Evolutionary conservation across 2,888 invertebrate species (phyloP).

Genomic region (Mythimna ferrago): DNA sequence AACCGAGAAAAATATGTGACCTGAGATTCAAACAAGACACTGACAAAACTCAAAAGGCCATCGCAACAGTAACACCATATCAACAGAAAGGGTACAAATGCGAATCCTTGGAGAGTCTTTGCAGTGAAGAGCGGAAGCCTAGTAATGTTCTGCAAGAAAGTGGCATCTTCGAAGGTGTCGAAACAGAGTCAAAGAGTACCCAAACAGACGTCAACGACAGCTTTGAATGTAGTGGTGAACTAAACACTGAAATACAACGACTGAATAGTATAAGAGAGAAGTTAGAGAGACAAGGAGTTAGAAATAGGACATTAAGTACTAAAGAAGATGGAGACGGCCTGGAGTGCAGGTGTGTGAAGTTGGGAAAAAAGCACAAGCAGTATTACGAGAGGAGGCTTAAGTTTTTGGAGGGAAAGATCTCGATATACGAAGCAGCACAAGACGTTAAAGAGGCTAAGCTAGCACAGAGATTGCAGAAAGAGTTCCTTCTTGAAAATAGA

Average conservation of each 20-base stretch:
- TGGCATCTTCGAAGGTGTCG: slow-evolving; percentile 93
- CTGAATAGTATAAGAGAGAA: slow-evolving; percentile 92
- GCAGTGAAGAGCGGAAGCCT: slow-evolving; percentile 87
- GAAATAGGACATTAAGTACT: slow-evolving; percentile 85
- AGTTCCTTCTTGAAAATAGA: slow-evolving; percentile 89
- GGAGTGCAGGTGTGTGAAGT: slow-evolving; percentile 88
- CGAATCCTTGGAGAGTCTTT: slow-evolving; percentile 86
- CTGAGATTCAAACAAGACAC: slow-evolving; percentile 82
- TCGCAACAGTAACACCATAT: slow-evolving; percentile 92
- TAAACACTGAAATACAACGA: slow-evolving; percentile 92
- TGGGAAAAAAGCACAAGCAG: slow-evolving; percentile 91
- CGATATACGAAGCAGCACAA: slow-evolving; percentile 92
- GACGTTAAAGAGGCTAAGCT: slow-evolving; percentile 91
- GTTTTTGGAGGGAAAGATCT: slow-evolving; percentile 92
- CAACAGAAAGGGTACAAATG: slow-evolving; percentile 87
- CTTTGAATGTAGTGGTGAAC: slow-evolving; percentile 88
- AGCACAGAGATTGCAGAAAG: slow-evolving; percentile 92
- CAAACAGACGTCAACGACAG: slow-evolving; percentile 91
- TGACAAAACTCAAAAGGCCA: slow-evolving; percentile 90
- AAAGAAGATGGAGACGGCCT: slow-evolving; percentile 85
- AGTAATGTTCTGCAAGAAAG: slow-evolving; percentile 93
- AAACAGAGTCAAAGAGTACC: slow-evolving; percentile 86
- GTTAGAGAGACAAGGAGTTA: slow-evolving; percentile 91
- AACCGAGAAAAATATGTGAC: slow-evolving; percentile 86
- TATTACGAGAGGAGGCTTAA: slow-evolving; percentile 93